phyloP scores from a whole-genome alignment of 1,140 invertebrate species.

The Euwallacea similis region DNA sequence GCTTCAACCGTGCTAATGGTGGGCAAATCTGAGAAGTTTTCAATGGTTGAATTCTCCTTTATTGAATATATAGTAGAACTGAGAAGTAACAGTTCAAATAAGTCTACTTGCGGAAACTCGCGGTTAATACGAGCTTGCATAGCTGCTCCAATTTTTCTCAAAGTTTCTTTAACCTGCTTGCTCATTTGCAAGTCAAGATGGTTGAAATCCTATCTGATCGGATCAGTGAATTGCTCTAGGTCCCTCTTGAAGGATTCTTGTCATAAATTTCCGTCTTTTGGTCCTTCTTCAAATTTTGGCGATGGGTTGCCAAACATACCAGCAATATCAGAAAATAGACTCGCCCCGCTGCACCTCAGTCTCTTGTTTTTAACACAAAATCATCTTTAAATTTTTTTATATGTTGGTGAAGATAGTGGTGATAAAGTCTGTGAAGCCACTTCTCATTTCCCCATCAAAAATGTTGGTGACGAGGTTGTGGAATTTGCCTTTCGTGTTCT shows the following conservation, averaged over 20 bases:
- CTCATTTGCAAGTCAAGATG: constrained; percentile 1
- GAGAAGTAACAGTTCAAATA: neutral
- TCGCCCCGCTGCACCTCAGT: neutral
- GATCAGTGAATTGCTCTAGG: constrained; percentile 12
- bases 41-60: neutral
- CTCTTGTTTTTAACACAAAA: neutral
- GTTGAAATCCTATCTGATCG: constrained; percentile 20
- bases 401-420: constrained; percentile 9
- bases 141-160: neutral
- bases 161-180: constrained; percentile 1
- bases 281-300: constrained; percentile 21
- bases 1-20: neutral
- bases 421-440: constrained; percentile 8
- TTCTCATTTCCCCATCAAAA: constrained; percentile 3
- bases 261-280: constrained; percentile 24
- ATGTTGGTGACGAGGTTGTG: constrained; percentile 6
- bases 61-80: neutral
- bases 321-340: neutral
- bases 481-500: constrained; percentile 20
- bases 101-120: constrained; percentile 5
- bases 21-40: constrained; percentile 6
- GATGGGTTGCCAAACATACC: constrained; percentile 18
- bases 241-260: constrained; percentile 22
- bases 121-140: too few species aligned
- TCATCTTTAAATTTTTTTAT: constrained; percentile 20